phyloP scores from a whole-genome alignment of 2,797 vertebrate species.

The Rhynchotus rufescens region DNA sequence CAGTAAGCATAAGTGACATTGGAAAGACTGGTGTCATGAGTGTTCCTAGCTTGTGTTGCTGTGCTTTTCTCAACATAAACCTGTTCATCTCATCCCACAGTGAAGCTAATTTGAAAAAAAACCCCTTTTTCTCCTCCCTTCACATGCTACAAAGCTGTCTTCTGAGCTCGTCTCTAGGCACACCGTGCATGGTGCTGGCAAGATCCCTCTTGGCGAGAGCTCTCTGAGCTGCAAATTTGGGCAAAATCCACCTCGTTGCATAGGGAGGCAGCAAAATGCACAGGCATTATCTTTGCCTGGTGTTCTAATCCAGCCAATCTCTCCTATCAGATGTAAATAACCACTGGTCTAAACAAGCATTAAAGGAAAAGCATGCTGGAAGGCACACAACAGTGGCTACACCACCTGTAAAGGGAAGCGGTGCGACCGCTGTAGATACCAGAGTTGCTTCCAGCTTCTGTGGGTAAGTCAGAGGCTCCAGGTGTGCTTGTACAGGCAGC shows the following conservation, averaged over 20 bases:
- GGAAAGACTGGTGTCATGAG: background rate
- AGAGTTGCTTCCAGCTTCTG: background rate
- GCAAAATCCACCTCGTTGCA: background rate
- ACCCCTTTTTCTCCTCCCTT: background rate
- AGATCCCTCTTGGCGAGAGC: background rate
- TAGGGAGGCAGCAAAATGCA: background rate
- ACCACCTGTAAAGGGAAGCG: background rate
- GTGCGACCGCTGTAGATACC: fast-evolving
- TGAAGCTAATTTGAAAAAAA: background rate
- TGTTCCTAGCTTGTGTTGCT: background rate
- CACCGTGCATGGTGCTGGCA: background rate
- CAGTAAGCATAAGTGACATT: background rate
- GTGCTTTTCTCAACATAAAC: background rate
- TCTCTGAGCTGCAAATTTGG: background rate
- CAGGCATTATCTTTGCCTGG: background rate
- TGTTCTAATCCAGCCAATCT: background rate
- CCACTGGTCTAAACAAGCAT: background rate
- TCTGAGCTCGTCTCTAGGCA: background rate
- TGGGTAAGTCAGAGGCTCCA: fast-evolving
- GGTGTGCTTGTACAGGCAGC: background rate
- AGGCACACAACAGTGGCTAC: background rate
- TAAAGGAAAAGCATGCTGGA: background rate
- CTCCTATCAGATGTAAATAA: background rate
- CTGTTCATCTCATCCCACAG: background rate
- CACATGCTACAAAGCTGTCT: background rate